These are phyloP conservation scores for Oceanites oceanicus DNA, from an alignment of 2,113 vertebrate species.

Conservation along the genomic window DNA sequence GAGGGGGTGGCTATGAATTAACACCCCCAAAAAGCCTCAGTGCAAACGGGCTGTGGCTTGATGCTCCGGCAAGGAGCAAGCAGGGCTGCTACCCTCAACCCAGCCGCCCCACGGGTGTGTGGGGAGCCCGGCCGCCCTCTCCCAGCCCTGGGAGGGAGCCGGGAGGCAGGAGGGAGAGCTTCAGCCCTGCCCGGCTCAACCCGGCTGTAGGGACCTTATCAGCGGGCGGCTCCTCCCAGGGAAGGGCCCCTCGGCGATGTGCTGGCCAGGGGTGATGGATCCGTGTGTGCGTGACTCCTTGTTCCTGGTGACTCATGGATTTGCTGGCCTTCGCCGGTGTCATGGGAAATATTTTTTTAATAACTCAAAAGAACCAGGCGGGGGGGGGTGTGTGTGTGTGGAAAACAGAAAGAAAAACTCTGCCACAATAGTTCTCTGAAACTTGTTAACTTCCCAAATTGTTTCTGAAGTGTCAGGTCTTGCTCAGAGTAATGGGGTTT, in stretches of 20 bases:
- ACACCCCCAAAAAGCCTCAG: not conserved
- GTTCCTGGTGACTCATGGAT: constrained; percentile 58
- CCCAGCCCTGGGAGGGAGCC: not conserved
- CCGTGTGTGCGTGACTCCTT: constrained; percentile 18
- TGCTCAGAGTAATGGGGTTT: not conserved
- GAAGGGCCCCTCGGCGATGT: not conserved
- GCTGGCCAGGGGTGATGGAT: constrained; percentile 22
- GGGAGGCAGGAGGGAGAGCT: not conserved
- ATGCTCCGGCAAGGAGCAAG: not conserved
- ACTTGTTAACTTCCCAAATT: not conserved
- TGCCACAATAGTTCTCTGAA: not conserved
- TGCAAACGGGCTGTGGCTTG: not conserved
- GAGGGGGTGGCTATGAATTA: not conserved
- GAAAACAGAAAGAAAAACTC: constrained; percentile 21
- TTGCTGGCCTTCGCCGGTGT: constrained; percentile 22
- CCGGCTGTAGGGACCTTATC: not conserved
- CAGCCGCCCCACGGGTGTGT: not conserved
- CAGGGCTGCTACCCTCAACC: not conserved
- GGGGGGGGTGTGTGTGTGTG: no score
- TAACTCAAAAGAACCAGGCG: constrained; percentile 22
- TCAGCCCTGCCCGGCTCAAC: not conserved
- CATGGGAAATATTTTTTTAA: constrained; percentile 59
- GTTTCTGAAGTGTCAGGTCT: not conserved
- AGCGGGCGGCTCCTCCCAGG: not conserved
- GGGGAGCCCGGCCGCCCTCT: not conserved